phyloP scores from a whole-genome alignment of 2,797 vertebrate species.

The Dipus sagitta region DNA sequence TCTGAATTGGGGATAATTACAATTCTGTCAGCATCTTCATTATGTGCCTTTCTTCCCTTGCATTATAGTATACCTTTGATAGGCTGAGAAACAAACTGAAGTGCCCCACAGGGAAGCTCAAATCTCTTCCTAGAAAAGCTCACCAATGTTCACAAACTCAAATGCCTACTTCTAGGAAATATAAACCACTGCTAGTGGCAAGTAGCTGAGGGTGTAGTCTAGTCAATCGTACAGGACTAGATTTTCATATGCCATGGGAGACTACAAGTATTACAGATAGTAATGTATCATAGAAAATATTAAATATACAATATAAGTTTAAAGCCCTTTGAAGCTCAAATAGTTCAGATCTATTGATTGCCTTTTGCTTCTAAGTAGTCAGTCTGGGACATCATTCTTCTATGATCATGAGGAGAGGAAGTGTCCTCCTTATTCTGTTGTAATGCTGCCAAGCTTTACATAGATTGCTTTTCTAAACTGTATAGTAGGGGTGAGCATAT shows the following conservation, averaged over 20 bases:
- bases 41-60: background rate
- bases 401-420: background rate
- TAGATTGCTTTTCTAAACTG: background rate
- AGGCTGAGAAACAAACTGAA: background rate
- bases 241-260: slow-evolving; percentile 7
- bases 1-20: background rate
- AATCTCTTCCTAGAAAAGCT: background rate
- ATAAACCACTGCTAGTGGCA: background rate
- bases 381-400: background rate
- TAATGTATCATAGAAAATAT: slow-evolving; percentile 5
- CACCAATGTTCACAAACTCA: slow-evolving; percentile 15
- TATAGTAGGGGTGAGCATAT: background rate
- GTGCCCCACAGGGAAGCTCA: slow-evolving; percentile 13
- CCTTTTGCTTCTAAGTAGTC: background rate
- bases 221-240: background rate
- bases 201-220: background rate
- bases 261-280: slow-evolving; percentile 15
- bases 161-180: slow-evolving; percentile 6
- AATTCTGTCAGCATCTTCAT: background rate
- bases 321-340: slow-evolving; percentile 6
- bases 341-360: background rate
- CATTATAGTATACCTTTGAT: background rate
- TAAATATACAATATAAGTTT: slow-evolving; percentile 16
- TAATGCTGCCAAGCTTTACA: background rate
- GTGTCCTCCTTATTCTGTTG: background rate